phyloP scores from a whole-genome alignment of 2,888 invertebrate genomes.

The Lasioglossum pauxillum region DNA sequence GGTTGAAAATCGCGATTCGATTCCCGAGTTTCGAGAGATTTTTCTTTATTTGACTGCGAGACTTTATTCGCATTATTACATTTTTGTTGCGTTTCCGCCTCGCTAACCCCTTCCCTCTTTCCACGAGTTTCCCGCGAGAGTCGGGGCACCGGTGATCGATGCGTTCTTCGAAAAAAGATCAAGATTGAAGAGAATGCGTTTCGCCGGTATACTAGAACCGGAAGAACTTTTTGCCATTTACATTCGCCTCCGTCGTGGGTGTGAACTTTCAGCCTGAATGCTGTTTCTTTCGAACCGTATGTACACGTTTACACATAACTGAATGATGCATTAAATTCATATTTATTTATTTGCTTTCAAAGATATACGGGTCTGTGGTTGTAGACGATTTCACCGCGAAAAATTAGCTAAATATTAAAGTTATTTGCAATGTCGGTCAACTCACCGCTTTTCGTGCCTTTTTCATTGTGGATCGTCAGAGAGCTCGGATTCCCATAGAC shows the following conservation, averaged over 20 bases:
- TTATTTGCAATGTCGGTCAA: not conserved
- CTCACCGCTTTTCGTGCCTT: constrained; percentile 79
- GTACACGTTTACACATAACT: not conserved
- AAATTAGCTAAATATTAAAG: not conserved
- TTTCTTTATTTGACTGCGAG: constrained; percentile 39
- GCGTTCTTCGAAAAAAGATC: constrained; percentile 70
- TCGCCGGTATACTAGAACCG: constrained; percentile 40
- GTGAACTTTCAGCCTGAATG: constrained; percentile 16
- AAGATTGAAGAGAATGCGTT: constrained; percentile 71
- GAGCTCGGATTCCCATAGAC: constrained; percentile 88
- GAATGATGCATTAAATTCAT: not conserved
- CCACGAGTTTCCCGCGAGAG: constrained; percentile 57
- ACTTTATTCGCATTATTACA: constrained; percentile 63
- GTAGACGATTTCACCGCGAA: not conserved
- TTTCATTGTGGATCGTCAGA: constrained; percentile 86
- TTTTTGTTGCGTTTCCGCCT: constrained; percentile 57
- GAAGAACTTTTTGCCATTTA: constrained; percentile 62
- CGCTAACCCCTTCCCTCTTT: constrained; percentile 41
- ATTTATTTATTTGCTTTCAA: not conserved
- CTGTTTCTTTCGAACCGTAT: not conserved
- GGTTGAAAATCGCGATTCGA: constrained; percentile 7
- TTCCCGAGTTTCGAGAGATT: constrained; percentile 20
- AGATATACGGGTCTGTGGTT: not conserved
- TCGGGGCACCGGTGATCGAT: constrained; percentile 71
- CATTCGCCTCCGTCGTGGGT: constrained; percentile 42